Percentiles rank a stretch among this genome's conserved stretches.
Evolutionary conservation across 1,140 invertebrate genomes (phyloP).

Genomic region (Drosophila melanica): DNA sequence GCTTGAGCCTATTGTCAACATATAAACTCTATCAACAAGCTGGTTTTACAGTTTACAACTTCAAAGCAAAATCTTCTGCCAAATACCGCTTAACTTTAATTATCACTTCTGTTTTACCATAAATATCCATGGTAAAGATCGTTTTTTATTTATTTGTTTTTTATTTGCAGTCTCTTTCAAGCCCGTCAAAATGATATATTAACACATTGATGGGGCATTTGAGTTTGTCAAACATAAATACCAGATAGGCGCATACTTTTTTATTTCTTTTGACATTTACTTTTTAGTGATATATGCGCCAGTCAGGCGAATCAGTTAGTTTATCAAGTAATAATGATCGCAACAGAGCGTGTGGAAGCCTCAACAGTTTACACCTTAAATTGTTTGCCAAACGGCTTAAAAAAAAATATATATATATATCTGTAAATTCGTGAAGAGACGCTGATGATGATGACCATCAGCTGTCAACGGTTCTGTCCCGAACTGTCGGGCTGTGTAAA

Average conservation of each 20-base stretch:
- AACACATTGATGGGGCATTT: slow-evolving; percentile 43
- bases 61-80: background rate
- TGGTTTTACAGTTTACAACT: too few relatives aligned
- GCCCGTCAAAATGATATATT: slow-evolving; percentile 40
- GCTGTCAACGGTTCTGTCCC: slow-evolving; percentile 36
- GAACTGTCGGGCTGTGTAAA: slow-evolving; percentile 17
- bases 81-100: slow-evolving; percentile 17
- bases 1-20: background rate
- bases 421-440: slow-evolving; percentile 23
- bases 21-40: slow-evolving; percentile 1
- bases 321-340: slow-evolving; percentile 41
- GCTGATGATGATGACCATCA: slow-evolving; percentile 37
- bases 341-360: slow-evolving; percentile 11
- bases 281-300: slow-evolving; percentile 37
- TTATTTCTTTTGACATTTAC: slow-evolving; percentile 26
- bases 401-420: slow-evolving; percentile 2
- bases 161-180: slow-evolving; percentile 19
- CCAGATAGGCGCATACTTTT: slow-evolving; percentile 19
- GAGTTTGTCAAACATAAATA: slow-evolving; percentile 47
- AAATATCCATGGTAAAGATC: slow-evolving; percentile 16
- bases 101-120: slow-evolving; percentile 38
- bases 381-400: slow-evolving; percentile 45
- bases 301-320: slow-evolving; percentile 16
- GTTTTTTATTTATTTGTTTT: slow-evolving; percentile 3
- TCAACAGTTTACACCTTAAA: slow-evolving; percentile 43